Conservation (phyloP, 1,140 invertebrate genomes). For the Eupeodes corollae region DNA sequence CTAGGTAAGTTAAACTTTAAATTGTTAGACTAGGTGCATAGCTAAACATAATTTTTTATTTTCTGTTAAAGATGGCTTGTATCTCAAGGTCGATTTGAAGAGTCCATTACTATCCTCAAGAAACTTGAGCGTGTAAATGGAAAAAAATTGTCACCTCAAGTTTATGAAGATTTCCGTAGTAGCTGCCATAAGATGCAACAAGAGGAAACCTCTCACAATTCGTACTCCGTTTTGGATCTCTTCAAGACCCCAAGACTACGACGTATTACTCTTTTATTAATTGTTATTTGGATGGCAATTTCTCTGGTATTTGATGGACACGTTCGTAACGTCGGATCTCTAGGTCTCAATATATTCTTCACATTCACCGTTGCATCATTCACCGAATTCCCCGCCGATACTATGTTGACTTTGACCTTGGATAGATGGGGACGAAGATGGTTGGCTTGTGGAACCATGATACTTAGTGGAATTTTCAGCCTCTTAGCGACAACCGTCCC, state of each 20-base stretch:
- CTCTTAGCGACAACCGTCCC: conserved; percentile 60
- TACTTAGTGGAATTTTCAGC: conserved; percentile 68
- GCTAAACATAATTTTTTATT: neutral
- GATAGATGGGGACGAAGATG: conserved; percentile 74
- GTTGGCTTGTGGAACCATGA: conserved; percentile 68
- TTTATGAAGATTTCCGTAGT: conserved; percentile 57
- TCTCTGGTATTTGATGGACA: conserved; percentile 79
- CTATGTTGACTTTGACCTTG: conserved; percentile 63
- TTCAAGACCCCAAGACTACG: conserved; percentile 62
- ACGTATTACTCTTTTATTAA: conserved; percentile 59
- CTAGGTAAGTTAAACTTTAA: conserved; percentile 39
- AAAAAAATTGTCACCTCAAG: conserved; percentile 55
- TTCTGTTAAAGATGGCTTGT: conserved; percentile 58
- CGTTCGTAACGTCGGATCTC: conserved; percentile 67
- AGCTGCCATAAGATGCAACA: conserved; percentile 39
- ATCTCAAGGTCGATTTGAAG: conserved; percentile 66
- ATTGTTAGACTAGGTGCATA: neutral
- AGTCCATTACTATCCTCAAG: conserved; percentile 61
- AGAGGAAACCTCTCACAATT: conserved; percentile 52
- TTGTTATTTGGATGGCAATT: conserved; percentile 75
- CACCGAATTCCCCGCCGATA: conserved; percentile 62
- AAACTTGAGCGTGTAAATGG: conserved; percentile 72
- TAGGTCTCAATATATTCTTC: conserved; percentile 67
- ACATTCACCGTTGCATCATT: conserved; percentile 74
- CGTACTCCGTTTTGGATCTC: conserved; percentile 65